Evolutionary conservation across 2,113 vertebrate genomes (phyloP), one percentile per base, ranked within the genome.

Genomic region (Leptobrachium leishanense): DNA sequence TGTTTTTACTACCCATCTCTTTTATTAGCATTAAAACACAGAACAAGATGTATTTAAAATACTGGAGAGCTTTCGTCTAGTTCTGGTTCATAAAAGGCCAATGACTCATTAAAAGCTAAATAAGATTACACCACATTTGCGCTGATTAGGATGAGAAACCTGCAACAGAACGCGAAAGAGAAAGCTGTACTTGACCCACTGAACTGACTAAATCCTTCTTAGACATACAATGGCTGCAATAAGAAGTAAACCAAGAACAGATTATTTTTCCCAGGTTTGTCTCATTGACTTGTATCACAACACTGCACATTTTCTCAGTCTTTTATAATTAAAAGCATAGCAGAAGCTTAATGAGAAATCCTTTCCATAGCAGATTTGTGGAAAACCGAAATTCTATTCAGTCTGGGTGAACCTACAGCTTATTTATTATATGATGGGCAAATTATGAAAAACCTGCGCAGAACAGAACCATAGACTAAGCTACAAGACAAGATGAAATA

Each of bases 91-190:
- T 69, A 79, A 79, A 79, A 79, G 77, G 77, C 70, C 77, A 79
- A 74, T 68, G 70, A 79, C 70, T 79, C 77, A 79, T 79, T 73
- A 73, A 79, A 74, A 79, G 70, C 55, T 59, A 79, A 79, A 79
- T 63, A 79, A 79, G 77, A 79, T 79, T 79, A 79, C 77, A 79
- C 70, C 77, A 73, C 50, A 79, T 79, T 79, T 79, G 77, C 72
- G 74, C 70, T 79, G 77, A 79, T 79, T 79, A 79, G 77, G 72
- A 57, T 79, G 77, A 74, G 77, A 79, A 79, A 79, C 50, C 70
- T 59, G 72, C 77, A 74, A 73, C 77, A 31, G 68, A 79, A 79
- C 68, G 72, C 46, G 63, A 67, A 44, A 73, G 43, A 75, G 77
- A 79, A 76, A 82, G 74, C 70, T 70, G 55, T 67, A 74, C 62